Evolutionary conservation across 2,113 vertebrate species (phyloP).

Genomic region (Lucifuga dentata): DNA sequence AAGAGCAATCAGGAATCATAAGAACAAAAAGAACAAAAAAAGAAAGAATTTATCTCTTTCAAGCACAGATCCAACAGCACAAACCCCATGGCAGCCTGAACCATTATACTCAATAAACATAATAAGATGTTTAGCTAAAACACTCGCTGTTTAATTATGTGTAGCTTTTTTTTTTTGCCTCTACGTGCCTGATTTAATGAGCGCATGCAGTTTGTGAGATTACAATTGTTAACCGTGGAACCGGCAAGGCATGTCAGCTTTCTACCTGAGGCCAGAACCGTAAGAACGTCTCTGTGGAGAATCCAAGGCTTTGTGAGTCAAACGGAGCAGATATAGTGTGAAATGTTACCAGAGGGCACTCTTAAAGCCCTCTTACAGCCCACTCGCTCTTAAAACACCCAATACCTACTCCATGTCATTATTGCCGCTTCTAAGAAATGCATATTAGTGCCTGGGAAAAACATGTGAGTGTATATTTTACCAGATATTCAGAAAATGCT

Average conservation of each 20-base stretch:
- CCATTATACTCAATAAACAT: conserved; percentile 53
- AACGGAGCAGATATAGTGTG: conserved; percentile 55
- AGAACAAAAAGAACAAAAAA: not conserved
- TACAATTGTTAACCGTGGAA: conserved; percentile 31
- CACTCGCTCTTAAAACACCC: conserved; percentile 49
- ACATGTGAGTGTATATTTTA: conserved; percentile 10
- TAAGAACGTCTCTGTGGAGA: conserved; percentile 46
- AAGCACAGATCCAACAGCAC: conserved; percentile 12
- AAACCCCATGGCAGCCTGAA: conserved; percentile 40
- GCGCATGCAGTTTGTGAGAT: conserved; percentile 33
- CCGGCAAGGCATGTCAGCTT: conserved; percentile 32
- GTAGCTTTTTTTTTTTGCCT: conserved; percentile 30
- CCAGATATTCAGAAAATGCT: conserved; percentile 22
- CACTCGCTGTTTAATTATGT: conserved; percentile 48
- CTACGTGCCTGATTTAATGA: conserved; percentile 24
- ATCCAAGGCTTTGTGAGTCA: conserved; percentile 51
- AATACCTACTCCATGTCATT: conserved; percentile 23
- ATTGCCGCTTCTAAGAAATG: conserved; percentile 29
- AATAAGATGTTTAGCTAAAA: conserved; percentile 61
- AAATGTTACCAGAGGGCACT: conserved; percentile 54
- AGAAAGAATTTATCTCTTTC: conserved; percentile 36
- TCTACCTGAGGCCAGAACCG: conserved; percentile 40
- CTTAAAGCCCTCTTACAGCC: conserved; percentile 57
- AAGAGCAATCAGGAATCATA: conserved; percentile 54
- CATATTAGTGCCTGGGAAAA: conserved; percentile 20